Evolutionary conservation across 35 echinoderm and acorn worm species (phyloP), one percentile per base, ranked within the genome.

Genomic region (Apostichopus japonicus): DNA sequence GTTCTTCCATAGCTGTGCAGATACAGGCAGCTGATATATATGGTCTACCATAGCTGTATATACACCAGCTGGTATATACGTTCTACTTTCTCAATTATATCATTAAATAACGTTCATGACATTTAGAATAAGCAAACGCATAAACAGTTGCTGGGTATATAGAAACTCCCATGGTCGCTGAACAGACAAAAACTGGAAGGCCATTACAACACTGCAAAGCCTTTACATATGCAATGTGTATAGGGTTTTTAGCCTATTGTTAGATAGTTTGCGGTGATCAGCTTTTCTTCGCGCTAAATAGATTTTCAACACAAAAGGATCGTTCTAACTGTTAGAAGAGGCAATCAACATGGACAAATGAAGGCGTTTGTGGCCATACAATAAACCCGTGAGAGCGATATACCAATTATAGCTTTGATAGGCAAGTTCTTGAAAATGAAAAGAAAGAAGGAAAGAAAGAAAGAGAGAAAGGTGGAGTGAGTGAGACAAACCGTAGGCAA

Each of bases 401-500:
- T 83, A 83, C 79, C 79, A 83, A 83, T 83, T 83, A 83, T 17
- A 83, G 79, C 79, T 83, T 83, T 83, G 79, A 83, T 83, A 55
- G 79, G 79, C 79, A 83, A 44, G 25, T 83, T 55, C 19, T 83
- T n/a, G 13, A 54, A 52, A 83, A 83, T 53, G 24, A 33, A 33
- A 83, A 54, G 79, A 52, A 6, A 56, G 6, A 83, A 17, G 17
- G 51, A 83, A 83, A 83, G 63, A 0, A 17, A 19, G 63, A 67
- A 67, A 67, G 11, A 67, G 11, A 65, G 9, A 13, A 17, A 0
- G 62, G 0, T 0, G 0, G 62, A 67, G 63, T 15, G 63, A 67
- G 63, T 15, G 63, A 67, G 9, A 67, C 11, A 67, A 67, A 67
- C 11, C 6, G 63, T 15, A 19, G 19, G 33, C 33, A 44, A 44